Percentiles rank a stretch among this genome's conserved stretches.
Conservation (phyloP, 2,888 invertebrate species). For the Itoplectis maculator region DNA sequence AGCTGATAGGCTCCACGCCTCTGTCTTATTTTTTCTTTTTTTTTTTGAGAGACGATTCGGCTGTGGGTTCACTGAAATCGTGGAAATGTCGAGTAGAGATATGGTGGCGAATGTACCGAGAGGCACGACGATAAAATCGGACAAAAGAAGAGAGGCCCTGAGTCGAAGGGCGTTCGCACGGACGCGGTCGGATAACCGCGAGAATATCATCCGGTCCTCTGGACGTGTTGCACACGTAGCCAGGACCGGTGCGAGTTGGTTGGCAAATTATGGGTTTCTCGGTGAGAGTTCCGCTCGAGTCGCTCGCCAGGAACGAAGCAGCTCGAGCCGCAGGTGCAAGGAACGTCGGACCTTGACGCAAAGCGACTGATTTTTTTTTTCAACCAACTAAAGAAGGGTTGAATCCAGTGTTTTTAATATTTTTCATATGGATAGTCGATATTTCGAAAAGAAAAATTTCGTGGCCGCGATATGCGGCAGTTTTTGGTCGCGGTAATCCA, state of each 20-base stretch:
- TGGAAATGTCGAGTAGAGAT: neutral
- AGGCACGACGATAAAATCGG: neutral
- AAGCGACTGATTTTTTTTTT: too few species aligned
- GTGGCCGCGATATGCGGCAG: too few species aligned
- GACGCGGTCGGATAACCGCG: slow-evolving; percentile 33
- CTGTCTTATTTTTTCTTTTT: too few species aligned
- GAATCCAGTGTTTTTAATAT: too few species aligned
- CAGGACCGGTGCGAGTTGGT: neutral
- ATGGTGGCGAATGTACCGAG: neutral
- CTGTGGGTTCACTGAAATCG: neutral
- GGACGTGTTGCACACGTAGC: too few species aligned
- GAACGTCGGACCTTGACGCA: slow-evolving; percentile 54
- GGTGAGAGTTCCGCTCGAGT: slow-evolving; percentile 47
- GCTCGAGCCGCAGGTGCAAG: slow-evolving; percentile 62
- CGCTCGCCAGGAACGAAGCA: slow-evolving; percentile 22
- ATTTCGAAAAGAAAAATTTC: too few species aligned
- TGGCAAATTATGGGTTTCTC: slow-evolving; percentile 50
- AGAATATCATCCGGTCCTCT: slow-evolving; percentile 12
- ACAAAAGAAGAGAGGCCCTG: neutral
- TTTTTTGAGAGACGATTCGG: neutral
- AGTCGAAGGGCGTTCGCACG: slow-evolving; percentile 41
- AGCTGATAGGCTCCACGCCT: too few species aligned
- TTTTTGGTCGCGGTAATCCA: too few species aligned
- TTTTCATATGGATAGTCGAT: too few species aligned
- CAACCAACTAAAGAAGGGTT: too few species aligned